phyloP scores from a whole-genome alignment of 2,797 vertebrate species.

The Buceros bicornis region DNA sequence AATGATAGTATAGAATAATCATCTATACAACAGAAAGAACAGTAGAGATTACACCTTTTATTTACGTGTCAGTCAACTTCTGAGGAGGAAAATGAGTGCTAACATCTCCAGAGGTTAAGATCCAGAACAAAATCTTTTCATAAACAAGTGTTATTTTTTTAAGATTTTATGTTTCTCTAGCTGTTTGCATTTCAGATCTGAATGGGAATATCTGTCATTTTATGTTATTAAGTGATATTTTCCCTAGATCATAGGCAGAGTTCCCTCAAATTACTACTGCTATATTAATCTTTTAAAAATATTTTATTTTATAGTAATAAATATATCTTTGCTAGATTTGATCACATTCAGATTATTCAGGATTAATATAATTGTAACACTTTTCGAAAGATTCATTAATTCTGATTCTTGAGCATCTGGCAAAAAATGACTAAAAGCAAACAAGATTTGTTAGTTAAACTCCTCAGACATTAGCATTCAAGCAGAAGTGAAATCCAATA shows the following conservation, averaged over 20 bases:
- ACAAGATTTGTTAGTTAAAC: neutral
- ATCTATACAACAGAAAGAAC: neutral
- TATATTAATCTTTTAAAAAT: neutral
- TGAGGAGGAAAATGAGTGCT: neutral
- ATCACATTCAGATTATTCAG: neutral
- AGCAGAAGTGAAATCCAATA: constrained; percentile 19
- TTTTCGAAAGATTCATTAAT: neutral
- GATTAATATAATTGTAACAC: neutral
- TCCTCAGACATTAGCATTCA: neutral
- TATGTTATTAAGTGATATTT: neutral
- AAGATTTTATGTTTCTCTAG: neutral
- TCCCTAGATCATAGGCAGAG: neutral
- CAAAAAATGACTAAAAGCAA: constrained; percentile 14
- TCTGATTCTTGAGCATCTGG: constrained; percentile 7
- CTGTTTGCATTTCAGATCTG: neutral
- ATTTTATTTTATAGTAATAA: neutral
- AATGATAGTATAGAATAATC: neutral
- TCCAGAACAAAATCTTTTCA: neutral
- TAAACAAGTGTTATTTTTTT: neutral
- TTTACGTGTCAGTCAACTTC: neutral
- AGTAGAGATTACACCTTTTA: neutral
- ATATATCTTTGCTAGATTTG: neutral
- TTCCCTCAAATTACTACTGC: neutral
- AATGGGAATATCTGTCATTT: neutral
- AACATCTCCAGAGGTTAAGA: neutral